A percentile compares a stretch with the other conserved stretches of the same genome.
These are phyloP conservation scores for Cheilosia vulpina DNA, from an alignment of 2,888 invertebrate genomes.

Conservation along the genomic window DNA sequence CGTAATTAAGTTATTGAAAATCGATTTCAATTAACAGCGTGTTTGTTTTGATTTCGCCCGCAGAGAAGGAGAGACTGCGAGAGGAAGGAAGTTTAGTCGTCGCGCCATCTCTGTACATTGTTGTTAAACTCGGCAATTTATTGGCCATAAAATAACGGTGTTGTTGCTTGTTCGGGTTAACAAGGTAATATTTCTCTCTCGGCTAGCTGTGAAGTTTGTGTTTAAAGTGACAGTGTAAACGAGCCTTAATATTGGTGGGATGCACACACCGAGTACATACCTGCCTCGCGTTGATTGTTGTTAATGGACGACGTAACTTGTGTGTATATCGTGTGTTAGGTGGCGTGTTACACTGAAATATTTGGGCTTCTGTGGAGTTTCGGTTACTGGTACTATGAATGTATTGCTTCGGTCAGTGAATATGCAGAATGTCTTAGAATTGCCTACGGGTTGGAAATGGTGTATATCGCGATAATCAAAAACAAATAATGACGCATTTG, in stretches of 20 bases:
- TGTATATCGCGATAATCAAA: slow-evolving; percentile 56
- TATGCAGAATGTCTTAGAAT: slow-evolving; percentile 48
- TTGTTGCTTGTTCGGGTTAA: slow-evolving; percentile 69
- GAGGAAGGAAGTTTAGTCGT: slow-evolving; percentile 53
- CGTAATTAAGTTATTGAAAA: slow-evolving; percentile 74
- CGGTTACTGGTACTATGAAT: slow-evolving; percentile 17
- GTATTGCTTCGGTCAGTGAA: slow-evolving; percentile 9
- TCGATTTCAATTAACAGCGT: slow-evolving; percentile 69
- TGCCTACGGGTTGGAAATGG: slow-evolving; percentile 50
- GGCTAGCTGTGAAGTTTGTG: slow-evolving; percentile 50
- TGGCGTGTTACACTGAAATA: slow-evolving; percentile 12
- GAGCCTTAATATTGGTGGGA: slow-evolving; percentile 52
- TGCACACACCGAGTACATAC: slow-evolving; percentile 24
- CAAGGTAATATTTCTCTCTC: slow-evolving; percentile 64
- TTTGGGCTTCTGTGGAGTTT: not conserved
- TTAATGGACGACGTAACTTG: slow-evolving; percentile 42
- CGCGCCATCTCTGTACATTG: slow-evolving; percentile 58
- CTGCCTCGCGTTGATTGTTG: slow-evolving; percentile 23
- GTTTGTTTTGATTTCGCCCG: slow-evolving; percentile 67
- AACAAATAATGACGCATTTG: slow-evolving; percentile 88
- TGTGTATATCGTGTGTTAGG: slow-evolving; percentile 20
- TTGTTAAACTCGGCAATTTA: slow-evolving; percentile 61
- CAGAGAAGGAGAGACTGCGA: slow-evolving; percentile 23
- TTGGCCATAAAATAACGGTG: slow-evolving; percentile 68
- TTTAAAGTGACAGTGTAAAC: slow-evolving; percentile 66